These are phyloP conservation scores for Saccostrea echinata DNA, from an alignment of 1,140 invertebrate genomes.

Conservation along the genomic window DNA sequence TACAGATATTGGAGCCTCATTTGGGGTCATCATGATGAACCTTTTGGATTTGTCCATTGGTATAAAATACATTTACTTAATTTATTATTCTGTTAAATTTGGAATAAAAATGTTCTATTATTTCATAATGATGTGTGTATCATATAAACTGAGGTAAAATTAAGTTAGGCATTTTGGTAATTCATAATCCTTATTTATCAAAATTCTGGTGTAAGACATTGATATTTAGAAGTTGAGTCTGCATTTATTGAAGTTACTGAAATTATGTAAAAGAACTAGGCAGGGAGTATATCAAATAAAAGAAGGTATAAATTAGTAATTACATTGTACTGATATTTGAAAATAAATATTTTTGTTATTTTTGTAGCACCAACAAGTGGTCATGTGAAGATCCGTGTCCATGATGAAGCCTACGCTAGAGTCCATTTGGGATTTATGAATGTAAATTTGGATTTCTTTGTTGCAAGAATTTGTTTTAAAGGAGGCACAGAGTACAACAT, in stretches of 20 bases:
- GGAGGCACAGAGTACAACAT: slow-evolving; percentile 66
- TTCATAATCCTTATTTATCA: background rate
- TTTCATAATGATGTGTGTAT: background rate
- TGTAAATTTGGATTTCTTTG: slow-evolving; percentile 65
- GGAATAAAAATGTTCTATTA: no score
- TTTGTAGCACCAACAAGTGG: slow-evolving; percentile 53
- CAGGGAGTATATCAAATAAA: no score
- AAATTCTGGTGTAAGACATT: no score
- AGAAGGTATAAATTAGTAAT: no score
- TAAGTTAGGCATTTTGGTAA: background rate
- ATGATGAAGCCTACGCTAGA: slow-evolving; percentile 66
- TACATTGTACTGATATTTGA: no score
- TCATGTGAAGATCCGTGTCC: slow-evolving; percentile 58
- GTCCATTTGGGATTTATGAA: slow-evolving; percentile 65
- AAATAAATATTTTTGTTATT: no score
- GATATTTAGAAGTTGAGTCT: no score
- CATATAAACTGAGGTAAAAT: background rate
- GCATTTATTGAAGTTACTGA: no score
- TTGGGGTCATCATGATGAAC: slow-evolving; percentile 66
- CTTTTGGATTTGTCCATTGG: slow-evolving; percentile 61
- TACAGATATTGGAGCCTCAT: slow-evolving; percentile 63
- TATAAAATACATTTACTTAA: slow-evolving; percentile 44
- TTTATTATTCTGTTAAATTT: no score
- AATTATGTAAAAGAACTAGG: no score
- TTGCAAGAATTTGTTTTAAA: slow-evolving; percentile 65